Evolutionary conservation across 2,888 invertebrate genomes (phyloP).

Genomic region (Agonum fuliginosum): DNA sequence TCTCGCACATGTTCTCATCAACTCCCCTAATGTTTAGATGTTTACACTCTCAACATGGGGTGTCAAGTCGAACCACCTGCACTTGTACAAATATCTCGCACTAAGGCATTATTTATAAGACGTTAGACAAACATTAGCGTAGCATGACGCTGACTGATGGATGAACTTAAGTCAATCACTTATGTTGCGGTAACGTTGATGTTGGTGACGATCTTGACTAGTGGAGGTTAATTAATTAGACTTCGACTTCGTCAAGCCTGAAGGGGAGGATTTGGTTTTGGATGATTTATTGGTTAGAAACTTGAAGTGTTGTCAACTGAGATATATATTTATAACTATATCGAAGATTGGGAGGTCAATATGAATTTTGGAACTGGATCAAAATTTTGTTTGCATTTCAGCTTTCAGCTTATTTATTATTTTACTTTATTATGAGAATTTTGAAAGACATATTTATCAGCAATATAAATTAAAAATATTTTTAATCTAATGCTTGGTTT

Average conservation of each 20-base stretch:
- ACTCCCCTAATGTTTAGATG: conserved; percentile 11
- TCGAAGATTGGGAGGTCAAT: no score
- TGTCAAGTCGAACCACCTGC: conserved; percentile 41
- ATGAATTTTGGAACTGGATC: no score
- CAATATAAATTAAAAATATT: no score
- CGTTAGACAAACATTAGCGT: conserved; percentile 46
- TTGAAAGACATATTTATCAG: no score
- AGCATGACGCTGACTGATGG: conserved; percentile 21
- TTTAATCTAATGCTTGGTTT: no score
- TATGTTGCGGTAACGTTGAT: background rate
- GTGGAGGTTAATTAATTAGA: conserved; percentile 41
- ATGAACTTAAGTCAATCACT: conserved; percentile 14
- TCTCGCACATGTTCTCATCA: background rate
- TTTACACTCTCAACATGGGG: conserved; percentile 15
- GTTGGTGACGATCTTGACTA: background rate
- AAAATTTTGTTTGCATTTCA: no score
- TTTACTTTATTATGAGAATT: no score
- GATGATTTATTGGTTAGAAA: no score
- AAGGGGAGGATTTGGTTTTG: no score
- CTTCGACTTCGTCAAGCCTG: conserved; percentile 13
- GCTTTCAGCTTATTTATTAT: no score
- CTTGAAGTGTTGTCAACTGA: no score
- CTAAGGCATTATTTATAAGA: conserved; percentile 33
- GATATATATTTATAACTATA: no score
- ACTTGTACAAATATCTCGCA: conserved; percentile 30